phyloP scores from a whole-genome alignment of 2,113 vertebrate genomes.

The Pseudopodoces humilis region DNA sequence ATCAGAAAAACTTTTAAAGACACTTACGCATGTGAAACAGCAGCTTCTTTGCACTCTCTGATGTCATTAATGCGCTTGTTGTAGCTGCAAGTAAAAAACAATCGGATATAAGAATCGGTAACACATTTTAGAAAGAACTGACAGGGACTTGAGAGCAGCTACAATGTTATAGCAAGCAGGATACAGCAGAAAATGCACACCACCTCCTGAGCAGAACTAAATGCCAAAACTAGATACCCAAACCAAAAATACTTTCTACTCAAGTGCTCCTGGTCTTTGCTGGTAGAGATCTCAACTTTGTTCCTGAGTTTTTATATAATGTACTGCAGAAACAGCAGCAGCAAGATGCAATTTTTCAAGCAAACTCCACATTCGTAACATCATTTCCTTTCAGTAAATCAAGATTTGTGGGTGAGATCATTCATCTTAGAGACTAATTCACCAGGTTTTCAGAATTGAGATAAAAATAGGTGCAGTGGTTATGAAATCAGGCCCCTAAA shows the following conservation, averaged over 20 bases:
- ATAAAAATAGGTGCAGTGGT: neutral
- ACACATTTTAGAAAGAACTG: neutral
- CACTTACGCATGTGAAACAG: constrained; percentile 95
- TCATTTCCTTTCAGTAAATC: neutral
- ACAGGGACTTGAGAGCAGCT: neutral
- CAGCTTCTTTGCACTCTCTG: constrained; percentile 96
- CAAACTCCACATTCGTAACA: neutral
- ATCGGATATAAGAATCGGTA: neutral
- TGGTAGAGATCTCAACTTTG: neutral
- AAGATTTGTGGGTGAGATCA: neutral
- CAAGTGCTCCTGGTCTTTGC: neutral
- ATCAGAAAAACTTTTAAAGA: neutral
- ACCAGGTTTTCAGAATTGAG: neutral
- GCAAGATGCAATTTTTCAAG: neutral
- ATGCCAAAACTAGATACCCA: neutral
- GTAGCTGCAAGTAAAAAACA: constrained; percentile 80
- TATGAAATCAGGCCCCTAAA: neutral
- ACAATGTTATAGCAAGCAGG: neutral
- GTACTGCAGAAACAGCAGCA: neutral
- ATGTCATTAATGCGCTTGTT: constrained; percentile 99
- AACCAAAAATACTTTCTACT: neutral
- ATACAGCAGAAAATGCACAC: neutral
- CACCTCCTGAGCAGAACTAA: neutral
- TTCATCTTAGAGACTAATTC: neutral
- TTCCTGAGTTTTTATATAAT: neutral